Evolutionary conservation across 2,888 invertebrate genomes (phyloP), one percentile per base, ranked within the genome.

Genomic region (Erebia epiphron): DNA sequence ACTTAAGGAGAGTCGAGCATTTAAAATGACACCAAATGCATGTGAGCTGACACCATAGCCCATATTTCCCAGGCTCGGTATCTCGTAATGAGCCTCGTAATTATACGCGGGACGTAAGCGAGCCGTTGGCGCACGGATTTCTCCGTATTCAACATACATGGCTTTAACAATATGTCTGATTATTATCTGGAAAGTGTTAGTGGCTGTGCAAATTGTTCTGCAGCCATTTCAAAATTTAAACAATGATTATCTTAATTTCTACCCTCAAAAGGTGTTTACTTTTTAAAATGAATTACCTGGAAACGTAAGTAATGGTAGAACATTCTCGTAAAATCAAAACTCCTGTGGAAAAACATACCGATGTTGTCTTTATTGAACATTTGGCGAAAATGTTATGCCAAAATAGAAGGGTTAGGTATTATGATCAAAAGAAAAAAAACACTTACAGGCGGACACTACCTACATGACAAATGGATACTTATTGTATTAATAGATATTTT

Each of bases 81-180:
- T 26, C 21, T 65, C 81, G 80, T 77, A 71, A 72, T 74, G 70
- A 65, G 75, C 67, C 73, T 72, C 63, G 71, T 75, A 73, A 75
- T 73, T 73, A 65, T 50, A 64, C 57, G 58, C 50, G 46, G 72
- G 57, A 11, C 56, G 26, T 26, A 1, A 57, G 56, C 72, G 74
- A 77, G 76, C 75, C 77, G 71, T 76, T 78, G 77, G 77, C 74
- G 75, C 54, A 76, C 49, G 68, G 69, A 69, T 75, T 76, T 75
- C 75, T 73, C 72, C 73, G 82, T 80, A 50, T 35, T 35, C n/a
- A 83, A 76, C 56, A 76, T 73, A 46, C 16, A 43, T 13, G 4
- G 9, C 21, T 18, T 18, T 16, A 43, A 60, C 41, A 43, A 41
- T 60, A 35, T 41, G 16, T 16, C 7, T 16, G 43, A 16, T 41